phyloP scores from a whole-genome alignment of 2,888 invertebrate genomes.

The Atrina japonica region DNA sequence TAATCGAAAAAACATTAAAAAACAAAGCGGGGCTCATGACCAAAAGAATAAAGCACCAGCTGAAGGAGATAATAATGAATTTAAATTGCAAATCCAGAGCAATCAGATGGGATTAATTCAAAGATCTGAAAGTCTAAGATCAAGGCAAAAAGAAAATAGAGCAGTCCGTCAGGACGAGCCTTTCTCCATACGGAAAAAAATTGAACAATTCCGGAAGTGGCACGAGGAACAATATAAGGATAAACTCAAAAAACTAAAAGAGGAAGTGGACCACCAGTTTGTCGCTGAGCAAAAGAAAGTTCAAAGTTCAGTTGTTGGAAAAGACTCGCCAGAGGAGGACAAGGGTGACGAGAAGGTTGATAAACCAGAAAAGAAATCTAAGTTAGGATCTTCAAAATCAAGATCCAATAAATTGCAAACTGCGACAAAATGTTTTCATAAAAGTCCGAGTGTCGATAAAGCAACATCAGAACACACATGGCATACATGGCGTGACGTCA shows the following conservation, averaged over 20 bases:
- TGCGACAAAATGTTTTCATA: constrained; percentile 4
- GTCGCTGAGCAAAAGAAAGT: constrained; percentile 55
- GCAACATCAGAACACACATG: constrained; percentile 64
- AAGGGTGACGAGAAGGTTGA: neutral
- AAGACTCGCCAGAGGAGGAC: constrained; percentile 7
- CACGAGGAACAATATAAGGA: constrained; percentile 73
- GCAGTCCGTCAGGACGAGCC: constrained; percentile 59
- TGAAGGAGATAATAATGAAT: constrained; percentile 45
- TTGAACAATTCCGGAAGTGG: constrained; percentile 74
- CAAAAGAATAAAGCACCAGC: neutral
- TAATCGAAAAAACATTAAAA: constrained; percentile 45
- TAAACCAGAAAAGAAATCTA: constrained; percentile 6
- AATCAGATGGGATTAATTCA: constrained; percentile 62
- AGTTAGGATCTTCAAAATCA: neutral
- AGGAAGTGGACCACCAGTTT: constrained; percentile 62
- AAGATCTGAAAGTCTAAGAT: constrained; percentile 49
- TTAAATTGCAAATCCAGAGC: constrained; percentile 56
- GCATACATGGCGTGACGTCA: constrained; percentile 74
- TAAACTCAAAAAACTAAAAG: constrained; percentile 66
- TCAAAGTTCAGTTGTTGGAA: constrained; percentile 27
- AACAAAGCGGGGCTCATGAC: constrained; percentile 25
- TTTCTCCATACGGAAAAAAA: constrained; percentile 72
- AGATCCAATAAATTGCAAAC: constrained; percentile 11
- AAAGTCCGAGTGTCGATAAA: constrained; percentile 33
- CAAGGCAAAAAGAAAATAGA: constrained; percentile 40